Base-by-base conservation (phyloP, 2,113 vertebrate genomes). In the Dicrurus megarhynchus region DNA sequence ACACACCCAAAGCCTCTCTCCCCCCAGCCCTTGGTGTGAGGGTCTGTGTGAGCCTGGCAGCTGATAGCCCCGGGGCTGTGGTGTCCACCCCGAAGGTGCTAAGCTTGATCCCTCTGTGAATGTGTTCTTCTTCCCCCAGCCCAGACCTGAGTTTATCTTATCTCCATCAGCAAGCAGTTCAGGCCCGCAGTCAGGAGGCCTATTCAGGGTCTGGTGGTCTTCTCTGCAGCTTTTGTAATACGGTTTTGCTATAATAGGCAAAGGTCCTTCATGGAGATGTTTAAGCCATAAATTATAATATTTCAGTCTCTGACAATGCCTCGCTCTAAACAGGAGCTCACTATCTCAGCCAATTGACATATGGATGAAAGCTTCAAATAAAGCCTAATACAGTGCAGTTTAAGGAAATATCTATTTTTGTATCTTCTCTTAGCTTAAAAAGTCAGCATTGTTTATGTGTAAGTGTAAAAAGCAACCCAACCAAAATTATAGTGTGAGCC, bases 161-260 rank as follows among this genome's bases (percentile, higher is more conserved):
- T 35, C 33, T 30, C 7, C 49, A 3, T 17, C 47, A 6, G 17
- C 0, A 12, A 64, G 32, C 10, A 23, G 15, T 11, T 15, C 2
- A 64, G 49, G 15, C n/a, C n/a, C n/a, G n/a, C n/a, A n/a, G n/a
- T 28, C 76, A 30, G 60, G 33, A 55, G 32, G 26, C 4, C 26
- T 30, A 0, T 24, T 30, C 20, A 65, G 33, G 16, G 10, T 46
- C 3, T 67, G 61, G 5, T 37, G 27, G 16, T 46, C 9, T 46
- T 37, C 33, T 56, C 61, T 55, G 61, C 77, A 32, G 50, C 3
- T 80, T 32, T 65, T 80, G 12, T 35, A 12, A 32, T 41, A 16
- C 16, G 32, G 26, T 46, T 46, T 20, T 46, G 10, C 6, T 37
- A 0, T 67, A 16, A 37, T 8, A 13, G 41, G 13, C 33, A 56